A percentile compares a stretch with the other conserved stretches of the same genome.
Evolutionary conservation across 2,888 invertebrate species (phyloP).

Genomic region (Druceiella hillmani): DNA sequence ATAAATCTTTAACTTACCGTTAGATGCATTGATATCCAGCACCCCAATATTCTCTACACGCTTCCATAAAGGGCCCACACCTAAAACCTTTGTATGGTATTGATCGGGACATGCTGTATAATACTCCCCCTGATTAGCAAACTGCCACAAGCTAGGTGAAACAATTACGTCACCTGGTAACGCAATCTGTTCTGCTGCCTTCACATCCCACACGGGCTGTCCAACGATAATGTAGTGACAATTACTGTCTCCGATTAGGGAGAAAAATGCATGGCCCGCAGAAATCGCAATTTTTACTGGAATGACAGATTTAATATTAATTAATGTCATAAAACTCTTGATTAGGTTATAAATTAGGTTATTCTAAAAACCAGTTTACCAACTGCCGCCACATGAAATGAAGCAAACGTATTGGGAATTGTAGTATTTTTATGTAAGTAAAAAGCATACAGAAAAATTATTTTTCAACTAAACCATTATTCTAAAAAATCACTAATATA

Average conservation of each 20-base stretch:
- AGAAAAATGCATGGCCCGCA: constrained; percentile 53
- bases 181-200: constrained; percentile 42
- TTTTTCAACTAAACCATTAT: too few relatives aligned
- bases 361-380: too few relatives aligned
- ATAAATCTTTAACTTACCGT: too few relatives aligned
- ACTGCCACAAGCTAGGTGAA: constrained; percentile 54
- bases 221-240: constrained; percentile 58
- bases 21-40: constrained; percentile 31
- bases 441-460: too few relatives aligned
- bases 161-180: constrained; percentile 58
- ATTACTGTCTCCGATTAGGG: constrained; percentile 47
- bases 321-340: too few relatives aligned
- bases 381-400: too few relatives aligned
- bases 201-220: constrained; percentile 43
- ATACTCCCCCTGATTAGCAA: constrained; percentile 56
- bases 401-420: too few relatives aligned
- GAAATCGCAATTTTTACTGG: constrained; percentile 62
- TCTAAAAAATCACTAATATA: too few relatives aligned
- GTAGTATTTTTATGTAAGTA: too few relatives aligned
- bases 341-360: too few relatives aligned
- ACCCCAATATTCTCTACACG: constrained; percentile 31
- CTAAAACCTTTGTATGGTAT: constrained; percentile 46
- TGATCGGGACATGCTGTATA: constrained; percentile 48
- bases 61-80: constrained; percentile 39
- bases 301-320: too few relatives aligned